Evolutionary conservation across 2,888 invertebrate genomes (phyloP), one percentile per base, ranked within the genome.

Genomic region (Limnephilus auricula): DNA sequence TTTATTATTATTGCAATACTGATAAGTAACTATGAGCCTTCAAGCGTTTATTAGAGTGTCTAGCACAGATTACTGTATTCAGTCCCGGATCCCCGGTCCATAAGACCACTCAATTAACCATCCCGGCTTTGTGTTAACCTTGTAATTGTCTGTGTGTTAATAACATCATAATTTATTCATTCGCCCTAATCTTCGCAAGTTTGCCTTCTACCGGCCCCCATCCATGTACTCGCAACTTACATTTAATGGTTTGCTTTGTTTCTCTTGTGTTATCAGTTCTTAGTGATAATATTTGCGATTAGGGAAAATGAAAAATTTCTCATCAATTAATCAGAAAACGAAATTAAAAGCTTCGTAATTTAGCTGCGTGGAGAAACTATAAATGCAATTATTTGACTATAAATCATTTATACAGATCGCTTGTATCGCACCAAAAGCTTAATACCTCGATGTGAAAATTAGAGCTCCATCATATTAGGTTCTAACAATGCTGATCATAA

Each of bases 111-210:
- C 92, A 92, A 92, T 92, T 92, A 92, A 90, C 92, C 90, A 80
- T 37, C 79, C 92, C 89, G 87, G 90, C 90, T 92, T 92, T 89
- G 92, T 92, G 91, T 91, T 92, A 92, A 91, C 92, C 92, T 89
- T 92, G 92, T 92, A 92, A 92, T 92, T 92, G 92, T 92, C 92
- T 92, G 87, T 90, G 92, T 92, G 92, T 92, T 92, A 92, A 92
- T 92, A 92, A 92, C 91, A 85, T 91, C 91, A 82, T 92, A 89
- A 92, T 92, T 92, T 92, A 92, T 92, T 92, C 92, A 90, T 92
- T 90, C 90, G 34, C 92, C 91, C 90, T 92, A 92, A 92, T 92
- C 92, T 92, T 91, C 45, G 86, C 83, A 89, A 91, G 91, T 92
- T 92, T 87, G 79, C 87, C 82, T n/a, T 45, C 40, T 18, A 78